Base-by-base conservation (phyloP, 2,113 vertebrate genomes). In the Bambusicola thoracicus region DNA sequence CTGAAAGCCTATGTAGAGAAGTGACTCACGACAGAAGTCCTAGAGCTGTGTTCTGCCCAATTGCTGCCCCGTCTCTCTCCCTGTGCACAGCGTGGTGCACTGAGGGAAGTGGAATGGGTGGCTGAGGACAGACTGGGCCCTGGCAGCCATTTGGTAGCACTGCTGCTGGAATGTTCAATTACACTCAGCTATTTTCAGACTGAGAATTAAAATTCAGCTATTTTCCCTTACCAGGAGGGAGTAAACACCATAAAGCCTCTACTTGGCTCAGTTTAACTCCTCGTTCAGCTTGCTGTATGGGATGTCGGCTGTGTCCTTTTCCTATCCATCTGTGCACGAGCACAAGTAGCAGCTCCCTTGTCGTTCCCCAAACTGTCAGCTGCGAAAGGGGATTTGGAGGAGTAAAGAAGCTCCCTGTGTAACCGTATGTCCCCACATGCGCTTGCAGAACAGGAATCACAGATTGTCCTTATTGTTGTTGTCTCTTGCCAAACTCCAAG, bases 111-210 rank as follows among this genome's bases (percentile, higher is more conserved):
- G 36, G n/a, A 15, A 19, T 0, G 46, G 10, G 68, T 58, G 86
- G 13, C 2, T 41, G 36, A 82, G 81, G 51, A 49, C 81, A 24
- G 12, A 16, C 3, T 2, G 4, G 59, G 74, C 46, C 46, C 75
- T 62, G 76, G 92, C 87, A 67, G 76, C 36, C 32, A 43, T 56
- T n/a, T 75, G 84, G 49, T 69, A 34, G 61, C 41, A 27, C 66
- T 48, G 38, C 85, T 41, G 17, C 16, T 76, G 55, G 55, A 43
- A 13, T 49, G 59, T 88, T 77, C 91, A 65, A 63, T 84, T 84
- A 58, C 59, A n/a, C 59, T 82, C 67, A 24, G 79, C 68, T 66
- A 24, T 87, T 93, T 87, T 49, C 89, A 87, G 89, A 62, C 74
- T 16, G 30, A 65, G 53, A 73, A 92, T 79, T 76, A 76, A 78